phyloP scores from a whole-genome alignment of 2,888 invertebrate species.

The Leptopterna dolabrata region DNA sequence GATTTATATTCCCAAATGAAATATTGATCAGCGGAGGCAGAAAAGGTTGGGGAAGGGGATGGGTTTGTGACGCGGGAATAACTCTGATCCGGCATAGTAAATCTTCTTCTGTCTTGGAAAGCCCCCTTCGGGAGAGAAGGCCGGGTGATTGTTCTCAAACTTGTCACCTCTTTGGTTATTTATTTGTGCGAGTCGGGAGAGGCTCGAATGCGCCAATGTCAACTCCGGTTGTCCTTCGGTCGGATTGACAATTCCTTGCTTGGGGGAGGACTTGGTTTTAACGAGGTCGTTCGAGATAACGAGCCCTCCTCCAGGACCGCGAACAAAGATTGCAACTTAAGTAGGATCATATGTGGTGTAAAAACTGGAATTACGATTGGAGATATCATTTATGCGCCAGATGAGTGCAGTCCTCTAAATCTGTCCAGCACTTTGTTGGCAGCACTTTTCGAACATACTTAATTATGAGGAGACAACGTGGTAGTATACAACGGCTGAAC shows the following conservation, averaged over 20 bases:
- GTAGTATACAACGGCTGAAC: too few relatives aligned
- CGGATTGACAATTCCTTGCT: slow-evolving; percentile 39
- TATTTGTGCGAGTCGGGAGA: slow-evolving; percentile 23
- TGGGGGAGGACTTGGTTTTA: slow-evolving; percentile 19
- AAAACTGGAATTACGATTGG: neutral
- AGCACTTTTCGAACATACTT: too few relatives aligned
- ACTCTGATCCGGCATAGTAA: slow-evolving; percentile 33
- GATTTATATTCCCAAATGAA: slow-evolving; percentile 19
- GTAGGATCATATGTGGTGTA: neutral
- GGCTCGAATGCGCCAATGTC: slow-evolving; percentile 40
- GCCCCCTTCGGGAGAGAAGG: slow-evolving; percentile 13
- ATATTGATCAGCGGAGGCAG: neutral
- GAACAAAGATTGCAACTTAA: neutral
- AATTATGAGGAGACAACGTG: too few relatives aligned
- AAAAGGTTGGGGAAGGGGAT: neutral
- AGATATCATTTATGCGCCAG: neutral
- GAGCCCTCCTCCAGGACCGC: neutral
- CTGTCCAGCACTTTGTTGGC: neutral
- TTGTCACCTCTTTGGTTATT: slow-evolving; percentile 46
- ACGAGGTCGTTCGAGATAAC: slow-evolving; percentile 29
- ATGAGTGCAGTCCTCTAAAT: neutral
- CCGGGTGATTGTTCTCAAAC: slow-evolving; percentile 48
- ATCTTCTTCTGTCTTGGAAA: slow-evolving; percentile 7
- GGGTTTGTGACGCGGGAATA: neutral
- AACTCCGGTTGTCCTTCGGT: slow-evolving; percentile 43